phyloP scores from a whole-genome alignment of 2,113 vertebrate species.

The Bufo bufo region DNA sequence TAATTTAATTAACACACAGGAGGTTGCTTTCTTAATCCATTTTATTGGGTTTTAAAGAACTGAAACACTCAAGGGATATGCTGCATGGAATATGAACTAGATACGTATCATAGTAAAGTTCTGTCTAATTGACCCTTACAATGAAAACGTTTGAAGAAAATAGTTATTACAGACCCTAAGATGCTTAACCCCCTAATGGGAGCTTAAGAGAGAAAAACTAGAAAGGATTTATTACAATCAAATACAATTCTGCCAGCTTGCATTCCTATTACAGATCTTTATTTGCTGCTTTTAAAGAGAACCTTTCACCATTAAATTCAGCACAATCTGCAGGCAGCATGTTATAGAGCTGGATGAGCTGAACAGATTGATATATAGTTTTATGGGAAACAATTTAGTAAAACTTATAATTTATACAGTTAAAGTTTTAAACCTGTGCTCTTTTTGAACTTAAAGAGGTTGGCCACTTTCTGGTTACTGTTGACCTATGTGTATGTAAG shows the following conservation, averaged over 20 bases:
- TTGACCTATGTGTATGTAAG: too few relatives aligned
- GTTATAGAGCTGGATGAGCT: too few relatives aligned
- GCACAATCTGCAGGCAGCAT: too few relatives aligned
- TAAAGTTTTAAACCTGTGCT: too few relatives aligned
- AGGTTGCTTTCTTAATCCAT: conserved; percentile 52
- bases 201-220: not conserved
- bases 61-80: conserved; percentile 1
- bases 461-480: too few relatives aligned
- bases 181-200: not conserved
- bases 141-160: not conserved
- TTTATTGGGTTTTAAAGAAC: conserved; percentile 50
- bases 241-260: not conserved
- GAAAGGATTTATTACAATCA: not conserved
- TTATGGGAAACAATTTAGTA: too few relatives aligned
- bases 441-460: too few relatives aligned
- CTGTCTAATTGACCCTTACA: not conserved
- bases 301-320: too few relatives aligned
- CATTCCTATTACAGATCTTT: not conserved
- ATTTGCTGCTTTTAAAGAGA: not conserved
- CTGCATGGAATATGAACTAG: conserved; percentile 30
- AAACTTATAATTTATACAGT: too few relatives aligned
- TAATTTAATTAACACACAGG: conserved; percentile 48
- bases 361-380: too few relatives aligned
- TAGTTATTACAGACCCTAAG: not conserved
- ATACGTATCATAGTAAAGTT: not conserved